Percentiles rank a stretch among this genome's conserved stretches.
phyloP scores from a whole-genome alignment of 2,797 vertebrate genomes.

The Simalia tracyae region DNA sequence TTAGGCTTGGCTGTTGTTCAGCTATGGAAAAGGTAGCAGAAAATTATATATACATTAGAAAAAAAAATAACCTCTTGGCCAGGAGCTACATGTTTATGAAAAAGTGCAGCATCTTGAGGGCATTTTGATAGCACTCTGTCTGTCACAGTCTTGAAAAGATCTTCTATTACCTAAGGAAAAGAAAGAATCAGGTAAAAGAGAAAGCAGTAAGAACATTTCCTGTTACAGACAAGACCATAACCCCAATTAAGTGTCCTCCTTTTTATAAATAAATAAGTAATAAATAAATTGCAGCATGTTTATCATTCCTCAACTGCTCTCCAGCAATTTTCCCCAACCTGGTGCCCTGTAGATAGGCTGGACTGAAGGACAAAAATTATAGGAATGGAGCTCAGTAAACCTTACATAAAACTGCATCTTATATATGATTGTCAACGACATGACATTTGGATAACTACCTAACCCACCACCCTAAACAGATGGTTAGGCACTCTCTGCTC shows the following conservation, averaged over 20 bases:
- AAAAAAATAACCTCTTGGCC: conserved; percentile 82
- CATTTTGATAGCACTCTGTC: conserved; percentile 81
- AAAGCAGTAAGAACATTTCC: not conserved
- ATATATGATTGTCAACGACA: no score
- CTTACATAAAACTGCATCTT: no score
- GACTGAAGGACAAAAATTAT: no score
- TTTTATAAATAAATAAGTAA: not conserved
- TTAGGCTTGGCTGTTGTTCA: not conserved
- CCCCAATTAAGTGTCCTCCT: not conserved
- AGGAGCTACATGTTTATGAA: conserved; percentile 86
- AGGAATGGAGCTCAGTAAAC: no score
- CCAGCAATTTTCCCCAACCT: not conserved
- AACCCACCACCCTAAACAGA: no score
- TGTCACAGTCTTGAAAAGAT: conserved; percentile 84
- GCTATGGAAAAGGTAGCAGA: not conserved
- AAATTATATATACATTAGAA: not conserved
- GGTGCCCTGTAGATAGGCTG: not conserved
- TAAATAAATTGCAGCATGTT: not conserved
- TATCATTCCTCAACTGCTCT: not conserved
- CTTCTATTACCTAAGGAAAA: conserved; percentile 86
- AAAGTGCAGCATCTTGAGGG: conserved; percentile 83
- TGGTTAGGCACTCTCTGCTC: no score
- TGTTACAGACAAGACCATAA: not conserved
- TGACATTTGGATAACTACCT: no score
- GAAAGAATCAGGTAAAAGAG: not conserved